A percentile compares a stretch with the other conserved stretches of the same genome.
Evolutionary conservation across 2,797 vertebrate species (phyloP).

Genomic region (Mormyrops attenuatus): DNA sequence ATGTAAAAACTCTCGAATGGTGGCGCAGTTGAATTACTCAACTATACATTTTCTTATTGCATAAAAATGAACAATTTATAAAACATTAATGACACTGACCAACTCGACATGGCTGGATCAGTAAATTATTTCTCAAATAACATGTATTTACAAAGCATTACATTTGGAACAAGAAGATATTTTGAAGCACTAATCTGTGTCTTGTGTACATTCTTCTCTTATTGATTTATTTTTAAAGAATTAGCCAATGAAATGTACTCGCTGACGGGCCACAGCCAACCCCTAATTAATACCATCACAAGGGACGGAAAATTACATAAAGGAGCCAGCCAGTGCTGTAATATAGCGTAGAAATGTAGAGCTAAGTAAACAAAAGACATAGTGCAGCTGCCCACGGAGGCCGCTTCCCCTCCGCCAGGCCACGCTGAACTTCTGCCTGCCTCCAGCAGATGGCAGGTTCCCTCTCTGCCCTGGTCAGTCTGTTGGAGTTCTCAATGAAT

Average conservation of each 20-base stretch:
- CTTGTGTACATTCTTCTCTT: background rate
- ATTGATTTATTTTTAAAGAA: background rate
- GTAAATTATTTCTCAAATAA: background rate
- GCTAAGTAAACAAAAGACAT: conserved; percentile 27
- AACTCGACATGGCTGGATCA: background rate
- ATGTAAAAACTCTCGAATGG: background rate
- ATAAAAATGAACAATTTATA: background rate
- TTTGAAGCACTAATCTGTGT: background rate
- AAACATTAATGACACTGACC: background rate
- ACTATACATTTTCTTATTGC: background rate
- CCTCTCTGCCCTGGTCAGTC: conserved; percentile 43
- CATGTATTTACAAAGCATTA: background rate
- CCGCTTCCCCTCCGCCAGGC: conserved; percentile 14
- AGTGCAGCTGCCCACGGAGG: background rate
- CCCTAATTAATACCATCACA: conserved; percentile 23
- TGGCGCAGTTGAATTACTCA: background rate
- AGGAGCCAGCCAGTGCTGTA: conserved; percentile 17
- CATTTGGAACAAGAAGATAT: background rate
- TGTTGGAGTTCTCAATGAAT: conserved; percentile 63
- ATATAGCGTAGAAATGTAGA: conserved; percentile 17
- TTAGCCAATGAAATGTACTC: background rate
- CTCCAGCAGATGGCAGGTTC: conserved; percentile 33
- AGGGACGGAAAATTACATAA: conserved; percentile 16
- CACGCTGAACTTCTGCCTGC: conserved; percentile 24
- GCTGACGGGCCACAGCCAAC: background rate